These are phyloP conservation scores for Chelmon rostratus DNA, from an alignment of 2,797 vertebrate genomes.

Conservation along the genomic window DNA sequence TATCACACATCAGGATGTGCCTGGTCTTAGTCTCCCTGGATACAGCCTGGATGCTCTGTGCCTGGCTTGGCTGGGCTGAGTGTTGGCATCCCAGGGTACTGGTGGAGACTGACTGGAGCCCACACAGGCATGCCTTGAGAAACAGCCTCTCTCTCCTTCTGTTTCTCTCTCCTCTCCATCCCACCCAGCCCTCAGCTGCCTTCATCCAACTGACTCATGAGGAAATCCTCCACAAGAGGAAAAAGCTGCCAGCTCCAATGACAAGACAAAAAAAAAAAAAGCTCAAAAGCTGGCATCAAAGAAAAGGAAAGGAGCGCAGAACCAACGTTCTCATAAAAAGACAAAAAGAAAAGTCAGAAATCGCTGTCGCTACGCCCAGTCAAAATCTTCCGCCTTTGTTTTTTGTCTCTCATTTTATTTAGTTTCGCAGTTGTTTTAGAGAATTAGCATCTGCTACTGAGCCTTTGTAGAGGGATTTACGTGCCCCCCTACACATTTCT, in stretches of 20 bases:
- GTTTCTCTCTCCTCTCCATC: slow-evolving; percentile 70
- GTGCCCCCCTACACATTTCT: slow-evolving; percentile 74
- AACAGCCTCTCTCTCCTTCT: slow-evolving; percentile 70
- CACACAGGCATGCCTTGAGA: slow-evolving; percentile 72
- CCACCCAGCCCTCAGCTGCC: slow-evolving; percentile 65
- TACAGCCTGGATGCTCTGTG: slow-evolving; percentile 58
- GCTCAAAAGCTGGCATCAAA: slow-evolving; percentile 72
- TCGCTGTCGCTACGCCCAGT: slow-evolving; percentile 54
- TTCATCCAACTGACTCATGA: slow-evolving; percentile 76
- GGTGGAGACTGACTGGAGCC: slow-evolving; percentile 71
- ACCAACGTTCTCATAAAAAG: slow-evolving; percentile 65
- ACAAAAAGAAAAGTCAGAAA: slow-evolving; percentile 75
- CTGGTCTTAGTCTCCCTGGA: slow-evolving; percentile 58
- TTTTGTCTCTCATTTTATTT: slow-evolving; percentile 75
- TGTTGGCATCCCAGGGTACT: slow-evolving; percentile 79
- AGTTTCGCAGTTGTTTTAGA: slow-evolving; percentile 79
- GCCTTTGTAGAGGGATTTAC: slow-evolving; percentile 81
- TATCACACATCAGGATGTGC: slow-evolving; percentile 60
- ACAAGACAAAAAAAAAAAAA: slow-evolving; percentile 43
- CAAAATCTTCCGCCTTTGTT: slow-evolving; percentile 67
- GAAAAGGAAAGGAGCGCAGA: slow-evolving; percentile 50
- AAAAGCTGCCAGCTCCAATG: slow-evolving; percentile 73
- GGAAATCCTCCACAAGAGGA: slow-evolving; percentile 74
- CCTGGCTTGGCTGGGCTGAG: slow-evolving; percentile 66
- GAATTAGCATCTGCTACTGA: slow-evolving; percentile 80